Base-by-base conservation (phyloP, 2,888 invertebrate species). In the Phymatocera aterrima region DNA sequence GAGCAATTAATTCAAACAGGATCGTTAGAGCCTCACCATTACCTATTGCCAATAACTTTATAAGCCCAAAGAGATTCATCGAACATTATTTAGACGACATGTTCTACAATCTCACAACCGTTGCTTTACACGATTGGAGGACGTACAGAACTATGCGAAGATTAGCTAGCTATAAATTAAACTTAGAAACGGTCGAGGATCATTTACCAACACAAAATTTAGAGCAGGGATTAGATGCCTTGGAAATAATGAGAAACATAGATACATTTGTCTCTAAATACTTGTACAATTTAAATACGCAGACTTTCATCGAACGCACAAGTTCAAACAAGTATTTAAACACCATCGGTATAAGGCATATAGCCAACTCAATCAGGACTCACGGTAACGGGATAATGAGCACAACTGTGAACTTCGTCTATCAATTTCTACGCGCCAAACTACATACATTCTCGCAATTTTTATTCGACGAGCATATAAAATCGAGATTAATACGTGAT, bases 331-430 rank as follows among this genome's bases (percentile, higher is more conserved):
- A 98, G 88, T 96, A 98, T 91, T 92, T 99, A 81, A 98, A 98
- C 89, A 97, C 98, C 0, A 97, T 99, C 83, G 97, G 97, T 83
- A 98, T 99, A 82, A 93, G 95, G 4, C 99, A 99, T 88, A 95
- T 99, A 79, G 98, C 98, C 0, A 99, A 99, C 91, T 99, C 99
- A 0, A 96, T 99, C 83, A 93, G 98, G 85, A 98, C 98, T 0
- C 99, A 99, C 88, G 99, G 99, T 40, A 96, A 96, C 8, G 99
- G 99, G 6, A 97, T 99, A 80, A 97, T 98, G 94, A 98, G 97
- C 87, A 98, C 98, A 0, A 97, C 98, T 0, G 97, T 96, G 0
- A 98, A 98, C 88, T 97, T 96, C 85, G 96, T 97, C 0, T 98
- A 98, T 91, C 98, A 98, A 91, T 99, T 98, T 91, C 92, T 99